A percentile compares a stretch with the other conserved stretches of the same genome.
These are phyloP conservation scores for Salpingus planirostris DNA, from an alignment of 2,888 invertebrate species.

Conservation along the genomic window DNA sequence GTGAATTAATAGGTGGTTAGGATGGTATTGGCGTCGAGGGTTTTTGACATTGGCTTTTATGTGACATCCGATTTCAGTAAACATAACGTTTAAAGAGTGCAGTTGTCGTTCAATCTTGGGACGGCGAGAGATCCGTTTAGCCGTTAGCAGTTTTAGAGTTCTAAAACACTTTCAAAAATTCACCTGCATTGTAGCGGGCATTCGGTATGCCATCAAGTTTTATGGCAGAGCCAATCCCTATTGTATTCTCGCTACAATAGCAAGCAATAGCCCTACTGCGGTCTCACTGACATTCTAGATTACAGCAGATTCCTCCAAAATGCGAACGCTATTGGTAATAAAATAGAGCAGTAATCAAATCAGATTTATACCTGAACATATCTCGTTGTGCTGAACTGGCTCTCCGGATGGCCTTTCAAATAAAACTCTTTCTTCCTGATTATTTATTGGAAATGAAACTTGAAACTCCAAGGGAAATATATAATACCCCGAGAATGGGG, in stretches of 20 bases:
- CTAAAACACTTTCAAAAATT: conserved; percentile 19
- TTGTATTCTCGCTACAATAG: conserved; percentile 25
- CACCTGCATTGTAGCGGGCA: conserved; percentile 19
- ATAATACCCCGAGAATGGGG: conserved; percentile 6
- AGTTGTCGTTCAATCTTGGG: conserved; percentile 12
- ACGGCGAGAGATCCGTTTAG: conserved; percentile 6
- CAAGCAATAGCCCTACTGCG: conserved; percentile 23
- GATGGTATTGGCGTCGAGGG: too few species aligned
- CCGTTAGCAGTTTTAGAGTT: conserved; percentile 21
- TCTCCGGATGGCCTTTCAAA: conserved; percentile 14
- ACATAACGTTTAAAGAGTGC: conserved; percentile 3
- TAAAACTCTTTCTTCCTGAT: conserved; percentile 17
- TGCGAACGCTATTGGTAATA: conserved; percentile 25
- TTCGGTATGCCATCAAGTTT: conserved; percentile 25
- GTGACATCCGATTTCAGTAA: conserved; percentile 5
- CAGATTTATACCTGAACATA: conserved; percentile 27
- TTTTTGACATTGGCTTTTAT: conserved; percentile 1
- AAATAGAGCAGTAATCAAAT: conserved; percentile 28
- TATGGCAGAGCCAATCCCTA: conserved; percentile 24
- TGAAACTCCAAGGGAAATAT: conserved; percentile 7
- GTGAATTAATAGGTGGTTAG: too few species aligned
- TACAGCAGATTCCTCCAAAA: conserved; percentile 24
- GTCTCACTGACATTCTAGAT: conserved; percentile 25
- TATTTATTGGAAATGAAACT: conserved; percentile 17
- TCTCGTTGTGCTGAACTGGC: conserved; percentile 17